Conservation (phyloP, 2,888 invertebrate genomes). For the Blera fallax region DNA sequence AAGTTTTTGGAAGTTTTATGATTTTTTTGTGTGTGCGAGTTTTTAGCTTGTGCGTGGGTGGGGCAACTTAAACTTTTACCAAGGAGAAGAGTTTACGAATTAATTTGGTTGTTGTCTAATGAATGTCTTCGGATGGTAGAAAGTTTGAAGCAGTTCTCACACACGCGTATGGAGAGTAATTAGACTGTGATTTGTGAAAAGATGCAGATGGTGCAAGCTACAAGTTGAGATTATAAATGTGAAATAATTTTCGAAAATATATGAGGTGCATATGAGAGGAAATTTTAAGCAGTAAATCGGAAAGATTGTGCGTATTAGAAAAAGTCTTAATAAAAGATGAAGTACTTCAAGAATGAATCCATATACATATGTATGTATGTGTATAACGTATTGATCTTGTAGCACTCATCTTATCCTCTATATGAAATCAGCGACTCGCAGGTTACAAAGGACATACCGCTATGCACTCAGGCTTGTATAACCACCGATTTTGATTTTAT, state of each 20-base stretch:
- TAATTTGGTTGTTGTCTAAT: slow-evolving; percentile 44
- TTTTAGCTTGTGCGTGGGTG: not conserved
- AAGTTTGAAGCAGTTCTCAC: not conserved
- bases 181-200: not conserved
- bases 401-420: no score
- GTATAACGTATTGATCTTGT: no score
- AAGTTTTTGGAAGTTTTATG: slow-evolving; percentile 29
- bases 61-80: slow-evolving; percentile 3
- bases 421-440: no score
- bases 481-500: no score
- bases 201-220: not conserved
- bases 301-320: no score
- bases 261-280: not conserved
- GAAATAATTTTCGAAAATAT: not conserved
- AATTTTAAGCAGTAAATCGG: not conserved
- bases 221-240: no score
- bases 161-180: slow-evolving; percentile 10
- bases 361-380: no score
- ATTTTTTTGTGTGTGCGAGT: not conserved
- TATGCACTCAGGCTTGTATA: no score
- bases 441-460: no score
- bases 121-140: slow-evolving; percentile 22
- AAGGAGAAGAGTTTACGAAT: slow-evolving; percentile 3
- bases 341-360: no score
- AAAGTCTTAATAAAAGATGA: no score